Base-by-base conservation (phyloP, 1,140 invertebrate species). In the Papilio aristodemus region DNA sequence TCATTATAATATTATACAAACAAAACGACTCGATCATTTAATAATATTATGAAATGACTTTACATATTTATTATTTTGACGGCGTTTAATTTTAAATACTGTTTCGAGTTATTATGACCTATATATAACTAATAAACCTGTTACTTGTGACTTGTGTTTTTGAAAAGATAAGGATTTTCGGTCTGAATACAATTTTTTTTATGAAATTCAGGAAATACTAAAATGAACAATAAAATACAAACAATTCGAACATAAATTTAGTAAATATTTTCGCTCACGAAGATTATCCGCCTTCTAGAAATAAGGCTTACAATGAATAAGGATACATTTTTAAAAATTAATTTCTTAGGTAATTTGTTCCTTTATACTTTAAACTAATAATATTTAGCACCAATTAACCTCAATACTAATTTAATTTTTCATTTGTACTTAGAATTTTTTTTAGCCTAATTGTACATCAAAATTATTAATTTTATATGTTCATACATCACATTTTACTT, bases 261-360 rank as follows among this genome's bases (percentile, higher is more conserved):
- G 70, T 69, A 59, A 64, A 71, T 71, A 77, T 70, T 78, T 78
- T 85, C 80, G 87, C 85, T 87, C 86, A 90, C 79, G 83, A 86
- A 82, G 74, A 84, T 79, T 86, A 85, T 90, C 87, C 87, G 87
- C 87, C 87, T 90, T 86, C 82, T 90, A 90, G 86, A 74, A 75
- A 79, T 89, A 87, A 89, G 83, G 79, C 78, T 82, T 74, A 83
- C 72, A 68, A 79, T 78, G 77, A 76, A 73, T 83, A 74, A 78
- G 75, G 70, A 69, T 70, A 74, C 43, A 46, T 79, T 73, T 69
- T 78, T 71, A 73, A 60, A 59, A 71, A 74, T 75, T 71, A 70
- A 62, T 78, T 76, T 78, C 75, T 72, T 73, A 78, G 67, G 70
- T 63, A 69, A 68, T 71, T 71, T 77, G 71, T 75, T 77, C 69